A percentile compares a stretch with the other conserved stretches of the same genome.
phyloP scores from a whole-genome alignment of 2,888 invertebrate species.

The Hecatera dysodea region DNA sequence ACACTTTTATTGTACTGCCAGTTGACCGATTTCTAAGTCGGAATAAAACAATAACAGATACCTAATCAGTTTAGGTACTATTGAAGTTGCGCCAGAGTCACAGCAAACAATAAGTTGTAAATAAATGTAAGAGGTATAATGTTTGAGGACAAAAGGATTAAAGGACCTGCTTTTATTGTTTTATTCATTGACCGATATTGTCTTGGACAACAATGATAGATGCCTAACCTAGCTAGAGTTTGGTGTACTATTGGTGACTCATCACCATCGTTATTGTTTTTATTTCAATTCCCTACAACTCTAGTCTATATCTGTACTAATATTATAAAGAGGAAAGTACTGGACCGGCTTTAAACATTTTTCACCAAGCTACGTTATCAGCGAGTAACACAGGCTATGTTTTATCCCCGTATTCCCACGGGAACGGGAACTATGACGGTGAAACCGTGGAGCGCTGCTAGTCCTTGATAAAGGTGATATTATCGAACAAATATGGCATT shows the following conservation, averaged over 20 bases:
- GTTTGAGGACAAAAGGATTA: conserved; percentile 30
- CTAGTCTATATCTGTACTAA: too few relatives aligned
- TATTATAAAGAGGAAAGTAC: too few relatives aligned
- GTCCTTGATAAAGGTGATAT: neutral
- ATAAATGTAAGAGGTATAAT: too few relatives aligned
- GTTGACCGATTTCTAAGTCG: conserved; percentile 25
- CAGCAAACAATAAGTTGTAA: neutral
- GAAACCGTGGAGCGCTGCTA: too few relatives aligned
- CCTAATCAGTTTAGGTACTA: neutral
- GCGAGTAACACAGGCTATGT: too few relatives aligned
- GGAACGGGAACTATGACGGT: too few relatives aligned
- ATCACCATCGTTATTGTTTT: neutral
- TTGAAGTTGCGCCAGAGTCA: neutral
- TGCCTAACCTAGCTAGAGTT: neutral
- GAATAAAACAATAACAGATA: conserved; percentile 15
- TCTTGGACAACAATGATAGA: conserved; percentile 20
- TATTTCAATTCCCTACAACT: conserved; percentile 5
- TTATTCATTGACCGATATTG: conserved; percentile 31
- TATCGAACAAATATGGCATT: neutral
- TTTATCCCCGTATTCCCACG: too few relatives aligned
- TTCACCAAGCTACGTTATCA: too few relatives aligned
- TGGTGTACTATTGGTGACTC: neutral
- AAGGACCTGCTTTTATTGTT: conserved; percentile 22
- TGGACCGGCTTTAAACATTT: too few relatives aligned
- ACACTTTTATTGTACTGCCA: neutral